These are phyloP conservation scores for Nannospalax galili DNA, from an alignment of 2,113 vertebrate genomes.

Conservation along the genomic window DNA sequence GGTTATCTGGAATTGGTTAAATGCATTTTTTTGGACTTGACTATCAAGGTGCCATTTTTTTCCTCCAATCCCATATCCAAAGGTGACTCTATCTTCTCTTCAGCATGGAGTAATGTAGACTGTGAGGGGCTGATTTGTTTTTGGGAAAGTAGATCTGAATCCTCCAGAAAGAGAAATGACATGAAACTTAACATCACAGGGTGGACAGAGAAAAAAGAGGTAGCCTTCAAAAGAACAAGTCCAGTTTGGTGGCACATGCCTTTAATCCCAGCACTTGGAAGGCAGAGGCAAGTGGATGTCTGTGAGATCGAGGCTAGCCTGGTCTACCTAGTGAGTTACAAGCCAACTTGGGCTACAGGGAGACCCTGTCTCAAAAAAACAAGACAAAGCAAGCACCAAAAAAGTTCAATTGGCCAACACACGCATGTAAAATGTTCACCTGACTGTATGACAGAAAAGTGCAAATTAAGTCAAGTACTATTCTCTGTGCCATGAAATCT, in stretches of 20 bases:
- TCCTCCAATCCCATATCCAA: background rate
- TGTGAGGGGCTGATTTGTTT: background rate
- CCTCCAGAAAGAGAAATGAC: background rate
- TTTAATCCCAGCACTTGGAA: too few species aligned
- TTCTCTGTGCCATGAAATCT: background rate
- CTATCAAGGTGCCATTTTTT: background rate
- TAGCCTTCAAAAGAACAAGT: background rate
- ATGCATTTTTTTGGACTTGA: background rate
- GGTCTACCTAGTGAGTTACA: too few species aligned
- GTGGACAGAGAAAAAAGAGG: background rate
- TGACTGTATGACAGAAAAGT: background rate
- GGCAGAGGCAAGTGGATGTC: too few species aligned
- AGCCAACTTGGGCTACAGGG: too few species aligned
- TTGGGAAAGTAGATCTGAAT: background rate
- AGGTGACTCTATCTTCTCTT: background rate
- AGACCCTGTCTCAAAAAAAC: too few species aligned
- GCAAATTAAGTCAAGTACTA: constrained; percentile 22
- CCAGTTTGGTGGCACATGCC: background rate
- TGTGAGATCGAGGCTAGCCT: too few species aligned
- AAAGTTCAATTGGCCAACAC: background rate
- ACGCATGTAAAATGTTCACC: background rate
- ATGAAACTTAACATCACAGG: background rate
- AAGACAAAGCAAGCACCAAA: too few species aligned
- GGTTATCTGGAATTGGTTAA: background rate
- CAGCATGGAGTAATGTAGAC: background rate